Base-by-base conservation (phyloP, 2,888 invertebrate genomes). In the Yponomeuta evonymella region DNA sequence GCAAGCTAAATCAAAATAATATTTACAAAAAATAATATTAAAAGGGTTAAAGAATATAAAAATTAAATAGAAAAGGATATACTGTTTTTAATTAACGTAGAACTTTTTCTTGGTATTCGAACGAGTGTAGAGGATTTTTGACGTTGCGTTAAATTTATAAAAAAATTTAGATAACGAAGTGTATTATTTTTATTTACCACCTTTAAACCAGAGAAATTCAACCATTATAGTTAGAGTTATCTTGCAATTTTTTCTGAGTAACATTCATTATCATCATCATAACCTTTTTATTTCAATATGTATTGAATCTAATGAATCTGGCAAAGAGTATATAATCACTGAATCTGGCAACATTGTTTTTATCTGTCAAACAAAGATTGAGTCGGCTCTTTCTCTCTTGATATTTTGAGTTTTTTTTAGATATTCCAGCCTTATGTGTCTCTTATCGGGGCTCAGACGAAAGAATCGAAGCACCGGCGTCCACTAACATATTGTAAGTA, bases 361-460 rank as follows among this genome's bases (percentile, higher is more conserved):
- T 15, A 58, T 15, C 51, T 58, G 51, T 58, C 51, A 58, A 58
- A 58, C n/a, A 36, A 23, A 33, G 43, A 43, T 43, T 70, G 70
- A 70, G 33, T 70, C 70, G 70, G 70, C 70, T 70, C 10, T 43
- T 70, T 70, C 43, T 36, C n/a, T 62, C 43, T 70, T 70, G 70
- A 63, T 62, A 73, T 85, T 79, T 84, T 84, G 79, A 77, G 77
- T 82, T 81, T 58, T 85, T 84, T 85, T 81, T 78, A 74, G 76
- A 84, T 86, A 83, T 84, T 86, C 85, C 85, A 79, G 84, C 72
- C 84, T 86, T 88, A 91, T 90, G 89, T 81, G 84, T 86, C 76
- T 84, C 77, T 77, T 85, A 79, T 79, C 80, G 73, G 77, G 81
- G 80, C 78, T 73, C 78, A 83, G 82, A 79, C 85, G 77, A 85